phyloP scores from a whole-genome alignment of 2,888 invertebrate genomes.

The Chrysolina oricalcia region DNA sequence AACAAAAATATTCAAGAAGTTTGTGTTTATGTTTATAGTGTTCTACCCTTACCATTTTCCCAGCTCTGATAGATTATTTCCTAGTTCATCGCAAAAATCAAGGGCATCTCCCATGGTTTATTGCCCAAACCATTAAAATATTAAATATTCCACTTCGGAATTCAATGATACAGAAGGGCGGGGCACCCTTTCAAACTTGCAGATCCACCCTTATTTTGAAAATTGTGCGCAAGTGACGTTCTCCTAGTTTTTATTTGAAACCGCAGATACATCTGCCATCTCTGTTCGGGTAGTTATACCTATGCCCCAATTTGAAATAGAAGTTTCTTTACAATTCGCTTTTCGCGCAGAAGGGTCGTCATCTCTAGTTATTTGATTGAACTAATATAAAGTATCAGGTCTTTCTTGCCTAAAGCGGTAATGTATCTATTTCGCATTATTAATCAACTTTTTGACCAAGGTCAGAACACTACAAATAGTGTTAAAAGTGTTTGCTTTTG shows the following conservation, averaged over 20 bases:
- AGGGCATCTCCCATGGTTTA: slow-evolving; percentile 63
- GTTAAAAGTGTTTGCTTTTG: no score
- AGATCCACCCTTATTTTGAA: slow-evolving; percentile 47
- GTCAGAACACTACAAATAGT: no score
- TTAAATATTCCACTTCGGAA: slow-evolving; percentile 46
- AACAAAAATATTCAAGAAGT: slow-evolving; percentile 5
- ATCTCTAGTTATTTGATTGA: no score
- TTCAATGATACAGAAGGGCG: slow-evolving; percentile 57
- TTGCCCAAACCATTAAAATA: slow-evolving; percentile 48
- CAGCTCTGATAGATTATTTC: slow-evolving; percentile 79
- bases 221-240: slow-evolving; percentile 54
- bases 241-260: background rate
- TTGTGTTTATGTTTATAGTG: background rate
- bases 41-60: slow-evolving; percentile 78
- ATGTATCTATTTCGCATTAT: no score
- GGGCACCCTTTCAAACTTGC: slow-evolving; percentile 55
- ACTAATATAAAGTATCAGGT: no score
- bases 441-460: no score
- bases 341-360: background rate
- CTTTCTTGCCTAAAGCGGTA: no score
- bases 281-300: background rate
- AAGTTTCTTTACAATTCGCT: no score
- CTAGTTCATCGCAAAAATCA: slow-evolving; percentile 80
- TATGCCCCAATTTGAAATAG: background rate
- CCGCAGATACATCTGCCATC: background rate